These are phyloP conservation scores for Aegithalos caudatus DNA, from an alignment of 2,113 vertebrate species.

Conservation along the genomic window DNA sequence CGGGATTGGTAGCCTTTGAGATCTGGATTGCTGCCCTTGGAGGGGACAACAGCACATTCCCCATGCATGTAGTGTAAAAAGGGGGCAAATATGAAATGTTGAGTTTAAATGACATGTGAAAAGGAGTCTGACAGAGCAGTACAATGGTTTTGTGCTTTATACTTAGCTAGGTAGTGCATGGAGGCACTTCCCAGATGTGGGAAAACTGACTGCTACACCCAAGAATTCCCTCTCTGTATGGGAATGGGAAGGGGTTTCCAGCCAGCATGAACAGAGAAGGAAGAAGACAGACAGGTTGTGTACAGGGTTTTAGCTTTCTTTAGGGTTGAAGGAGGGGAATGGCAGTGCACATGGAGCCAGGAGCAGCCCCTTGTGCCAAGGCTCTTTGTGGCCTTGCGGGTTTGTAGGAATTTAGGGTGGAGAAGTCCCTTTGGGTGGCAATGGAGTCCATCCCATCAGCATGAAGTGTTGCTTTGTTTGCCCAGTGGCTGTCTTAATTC, in stretches of 20 bases:
- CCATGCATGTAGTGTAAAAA: not conserved
- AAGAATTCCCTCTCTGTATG: not conserved
- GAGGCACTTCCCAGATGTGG: not conserved
- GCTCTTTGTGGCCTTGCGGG: not conserved
- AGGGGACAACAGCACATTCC: not conserved
- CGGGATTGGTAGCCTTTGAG: not conserved
- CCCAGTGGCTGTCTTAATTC: not conserved
- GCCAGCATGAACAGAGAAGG: not conserved
- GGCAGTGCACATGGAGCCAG: not conserved
- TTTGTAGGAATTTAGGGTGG: not conserved
- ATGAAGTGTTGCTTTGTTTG: not conserved
- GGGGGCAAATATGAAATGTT: not conserved
- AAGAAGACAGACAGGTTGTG: not conserved
- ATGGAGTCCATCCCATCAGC: not conserved
- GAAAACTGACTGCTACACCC: not conserved
- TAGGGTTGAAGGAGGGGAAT: not conserved
- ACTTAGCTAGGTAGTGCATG: accelerated
- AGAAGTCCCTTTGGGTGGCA: not conserved
- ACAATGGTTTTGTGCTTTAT: not conserved
- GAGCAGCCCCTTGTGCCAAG: accelerated
- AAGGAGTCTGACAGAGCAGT: not conserved
- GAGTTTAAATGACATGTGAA: not conserved
- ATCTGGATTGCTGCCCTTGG: not conserved
- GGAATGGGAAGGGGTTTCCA: not conserved
- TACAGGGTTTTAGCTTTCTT: not conserved